A percentile compares a stretch with the other conserved stretches of the same genome.
phyloP scores from a whole-genome alignment of 2,888 invertebrate species.

The Acleris emargana region DNA sequence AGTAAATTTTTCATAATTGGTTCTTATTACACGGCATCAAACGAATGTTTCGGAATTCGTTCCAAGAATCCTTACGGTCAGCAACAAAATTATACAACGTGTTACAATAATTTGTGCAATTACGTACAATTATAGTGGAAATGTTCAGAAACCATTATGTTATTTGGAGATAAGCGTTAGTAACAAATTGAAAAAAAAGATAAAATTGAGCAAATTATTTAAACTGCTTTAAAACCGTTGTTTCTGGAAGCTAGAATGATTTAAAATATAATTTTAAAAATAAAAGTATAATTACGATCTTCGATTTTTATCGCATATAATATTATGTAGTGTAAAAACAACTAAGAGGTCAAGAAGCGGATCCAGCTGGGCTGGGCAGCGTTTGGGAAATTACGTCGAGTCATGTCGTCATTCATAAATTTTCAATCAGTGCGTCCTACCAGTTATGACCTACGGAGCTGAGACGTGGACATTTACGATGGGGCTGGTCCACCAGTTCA shows the following conservation, averaged over 20 bases:
- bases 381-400: too few species aligned
- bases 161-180: slow-evolving; percentile 43
- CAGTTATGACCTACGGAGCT: too few species aligned
- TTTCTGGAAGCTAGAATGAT: neutral
- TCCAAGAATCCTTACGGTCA: slow-evolving; percentile 77
- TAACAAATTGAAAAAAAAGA: slow-evolving; percentile 26
- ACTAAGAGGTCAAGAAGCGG: too few species aligned
- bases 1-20: slow-evolving; percentile 78
- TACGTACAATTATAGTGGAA: slow-evolving; percentile 73
- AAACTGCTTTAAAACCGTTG: slow-evolving; percentile 1
- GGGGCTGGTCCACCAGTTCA: too few species aligned
- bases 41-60: slow-evolving; percentile 80
- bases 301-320: too few species aligned
- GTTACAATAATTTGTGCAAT: slow-evolving; percentile 66
- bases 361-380: too few species aligned
- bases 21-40: slow-evolving; percentile 81
- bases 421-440: too few species aligned
- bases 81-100: slow-evolving; percentile 66
- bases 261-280: too few species aligned
- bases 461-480: too few species aligned
- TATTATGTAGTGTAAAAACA: too few species aligned
- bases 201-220: slow-evolving; percentile 26
- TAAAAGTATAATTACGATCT: too few species aligned
- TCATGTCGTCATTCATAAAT: too few species aligned
- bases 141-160: slow-evolving; percentile 60